Conservation (phyloP, 2,113 vertebrate genomes). For the Cynoglossus semilaevis region DNA sequence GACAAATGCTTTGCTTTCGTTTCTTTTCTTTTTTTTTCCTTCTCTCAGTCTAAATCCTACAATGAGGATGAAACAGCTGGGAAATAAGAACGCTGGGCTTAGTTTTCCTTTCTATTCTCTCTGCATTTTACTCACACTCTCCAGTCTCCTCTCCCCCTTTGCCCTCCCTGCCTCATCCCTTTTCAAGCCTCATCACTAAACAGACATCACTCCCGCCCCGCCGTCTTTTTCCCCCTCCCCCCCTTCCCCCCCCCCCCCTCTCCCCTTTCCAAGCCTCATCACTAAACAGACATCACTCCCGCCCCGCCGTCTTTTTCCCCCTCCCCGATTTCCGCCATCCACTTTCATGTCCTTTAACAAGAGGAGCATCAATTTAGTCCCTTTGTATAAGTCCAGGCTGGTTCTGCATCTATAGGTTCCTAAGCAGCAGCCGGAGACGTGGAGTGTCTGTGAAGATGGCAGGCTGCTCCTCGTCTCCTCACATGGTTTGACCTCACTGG, state of each 20-base stretch:
- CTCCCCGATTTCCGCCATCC: slow-evolving; percentile 41
- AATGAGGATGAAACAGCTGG: slow-evolving; percentile 3
- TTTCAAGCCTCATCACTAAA: slow-evolving; percentile 56
- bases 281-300: slow-evolving; percentile 5
- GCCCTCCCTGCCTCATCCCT: slow-evolving; percentile 31
- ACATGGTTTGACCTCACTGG: slow-evolving; percentile 9
- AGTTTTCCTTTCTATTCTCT: slow-evolving; percentile 56
- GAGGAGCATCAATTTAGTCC: slow-evolving; percentile 66
- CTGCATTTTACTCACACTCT: slow-evolving; percentile 59
- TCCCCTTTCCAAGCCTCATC: slow-evolving; percentile 59
- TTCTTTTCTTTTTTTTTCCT: not conserved
- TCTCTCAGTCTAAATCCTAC: not conserved
- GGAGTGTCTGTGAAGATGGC: too few species aligned
- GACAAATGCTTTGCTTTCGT: not conserved
- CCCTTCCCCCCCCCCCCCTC: slow-evolving; percentile 8
- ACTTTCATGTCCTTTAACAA: slow-evolving; percentile 58
- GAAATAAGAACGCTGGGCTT: slow-evolving; percentile 29
- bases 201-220: not conserved
- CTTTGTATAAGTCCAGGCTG: slow-evolving; percentile 56
- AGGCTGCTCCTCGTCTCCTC: slow-evolving; percentile 13
- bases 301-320: slow-evolving; percentile 13
- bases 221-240: slow-evolving; percentile 14
- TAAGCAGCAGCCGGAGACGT: not conserved
- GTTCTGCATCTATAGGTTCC: slow-evolving; percentile 35
- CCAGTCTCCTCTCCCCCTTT: slow-evolving; percentile 10